These are phyloP conservation scores for Brachypterus glaber DNA, from an alignment of 2,888 invertebrate genomes.

Conservation along the genomic window DNA sequence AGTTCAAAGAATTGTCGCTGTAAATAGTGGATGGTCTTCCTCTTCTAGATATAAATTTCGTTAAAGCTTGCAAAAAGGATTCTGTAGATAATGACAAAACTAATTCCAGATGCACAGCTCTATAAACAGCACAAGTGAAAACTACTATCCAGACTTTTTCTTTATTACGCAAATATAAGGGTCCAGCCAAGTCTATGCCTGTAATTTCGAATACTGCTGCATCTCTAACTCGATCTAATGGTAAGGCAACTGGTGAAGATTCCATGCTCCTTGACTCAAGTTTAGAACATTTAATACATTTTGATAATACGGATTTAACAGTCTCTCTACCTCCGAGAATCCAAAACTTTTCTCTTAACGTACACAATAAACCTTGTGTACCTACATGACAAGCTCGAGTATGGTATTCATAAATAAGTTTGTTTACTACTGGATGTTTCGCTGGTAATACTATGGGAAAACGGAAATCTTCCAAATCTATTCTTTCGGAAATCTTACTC, in stretches of 20 bases:
- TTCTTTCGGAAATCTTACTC: too few species aligned
- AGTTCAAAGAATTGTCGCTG: background rate
- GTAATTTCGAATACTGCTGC: slow-evolving; percentile 25
- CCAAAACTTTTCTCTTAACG: slow-evolving; percentile 18
- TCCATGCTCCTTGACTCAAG: slow-evolving; percentile 17
- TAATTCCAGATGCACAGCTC: slow-evolving; percentile 34
- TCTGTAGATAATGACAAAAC: slow-evolving; percentile 26
- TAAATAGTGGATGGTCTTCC: background rate
- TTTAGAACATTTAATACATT: slow-evolving; percentile 18
- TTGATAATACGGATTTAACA: slow-evolving; percentile 12
- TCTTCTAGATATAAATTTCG: background rate
- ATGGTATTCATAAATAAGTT: slow-evolving; percentile 16
- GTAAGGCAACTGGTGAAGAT: slow-evolving; percentile 22
- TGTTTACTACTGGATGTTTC: slow-evolving; percentile 19
- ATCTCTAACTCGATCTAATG: slow-evolving; percentile 25
- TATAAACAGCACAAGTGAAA: slow-evolving; percentile 34
- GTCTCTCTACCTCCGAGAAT: slow-evolving; percentile 15
- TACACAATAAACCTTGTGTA: slow-evolving; percentile 12
- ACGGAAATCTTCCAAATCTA: too few species aligned
- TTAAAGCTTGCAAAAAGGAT: too few species aligned
- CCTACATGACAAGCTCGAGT: slow-evolving; percentile 14
- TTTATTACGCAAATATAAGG: slow-evolving; percentile 24
- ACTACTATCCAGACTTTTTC: slow-evolving; percentile 30
- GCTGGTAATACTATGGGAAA: too few species aligned
- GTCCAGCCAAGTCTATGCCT: slow-evolving; percentile 34